phyloP scores from a whole-genome alignment of 2,797 vertebrate genomes.

The Anas flavirostris region DNA sequence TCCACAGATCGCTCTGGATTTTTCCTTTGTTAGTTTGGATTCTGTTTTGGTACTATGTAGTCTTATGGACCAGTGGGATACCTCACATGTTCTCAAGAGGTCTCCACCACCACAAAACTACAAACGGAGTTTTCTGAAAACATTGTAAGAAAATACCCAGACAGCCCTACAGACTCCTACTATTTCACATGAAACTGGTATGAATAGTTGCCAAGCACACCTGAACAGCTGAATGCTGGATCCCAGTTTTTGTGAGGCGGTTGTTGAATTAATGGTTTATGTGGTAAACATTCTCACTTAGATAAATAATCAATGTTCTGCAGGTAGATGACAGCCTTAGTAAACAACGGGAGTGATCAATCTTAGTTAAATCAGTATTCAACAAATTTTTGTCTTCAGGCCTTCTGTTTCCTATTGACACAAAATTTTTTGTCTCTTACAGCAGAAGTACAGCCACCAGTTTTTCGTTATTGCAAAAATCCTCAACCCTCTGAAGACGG shows the following conservation, averaged over 20 bases:
- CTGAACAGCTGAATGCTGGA: background rate
- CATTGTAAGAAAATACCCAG: background rate
- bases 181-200: background rate
- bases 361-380: background rate
- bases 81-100: background rate
- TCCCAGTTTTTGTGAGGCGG: background rate
- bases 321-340: background rate
- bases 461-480: slow-evolving; percentile 14
- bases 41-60: background rate
- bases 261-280: background rate
- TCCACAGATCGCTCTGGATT: background rate
- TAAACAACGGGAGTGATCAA: background rate
- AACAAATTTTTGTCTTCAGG: background rate
- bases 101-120: background rate
- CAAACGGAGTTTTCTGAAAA: background rate
- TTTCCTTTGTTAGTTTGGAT: background rate
- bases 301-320: background rate
- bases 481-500: background rate
- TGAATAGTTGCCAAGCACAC: background rate
- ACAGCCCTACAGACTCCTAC: background rate
- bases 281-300: background rate
- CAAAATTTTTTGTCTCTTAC: background rate
- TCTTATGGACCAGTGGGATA: background rate
- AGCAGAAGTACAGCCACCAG: background rate
- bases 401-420: background rate